phyloP scores from a whole-genome alignment of 2,888 invertebrate genomes.

The Synanthedon formicaeformis region DNA sequence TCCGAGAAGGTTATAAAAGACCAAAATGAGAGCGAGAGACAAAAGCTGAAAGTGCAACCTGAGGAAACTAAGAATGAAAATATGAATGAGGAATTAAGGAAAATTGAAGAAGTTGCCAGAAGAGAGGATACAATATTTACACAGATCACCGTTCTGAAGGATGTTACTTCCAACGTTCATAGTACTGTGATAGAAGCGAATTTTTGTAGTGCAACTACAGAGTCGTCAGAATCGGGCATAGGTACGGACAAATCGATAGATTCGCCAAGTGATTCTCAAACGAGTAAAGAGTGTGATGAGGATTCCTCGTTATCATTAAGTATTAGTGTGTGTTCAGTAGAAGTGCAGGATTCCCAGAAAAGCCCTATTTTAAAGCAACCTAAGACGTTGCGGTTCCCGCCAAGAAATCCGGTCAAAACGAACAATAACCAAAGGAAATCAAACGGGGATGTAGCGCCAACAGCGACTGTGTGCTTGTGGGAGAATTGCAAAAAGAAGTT shows the following conservation, averaged over 20 bases:
- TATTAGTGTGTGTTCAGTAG: constrained; percentile 52
- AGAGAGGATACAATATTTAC: constrained; percentile 59
- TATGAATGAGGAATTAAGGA: constrained; percentile 29
- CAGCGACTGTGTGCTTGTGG: constrained; percentile 80
- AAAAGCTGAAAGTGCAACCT: constrained; percentile 18
- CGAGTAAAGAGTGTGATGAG: constrained; percentile 62
- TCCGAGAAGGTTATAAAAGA: constrained; percentile 12
- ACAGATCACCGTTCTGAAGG: constrained; percentile 60
- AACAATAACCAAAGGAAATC: constrained; percentile 41
- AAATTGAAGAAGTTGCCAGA: constrained; percentile 48
- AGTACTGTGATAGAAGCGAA: constrained; percentile 57
- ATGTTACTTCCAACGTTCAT: constrained; percentile 57
- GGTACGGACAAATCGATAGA: constrained; percentile 63
- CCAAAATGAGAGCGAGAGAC: constrained; percentile 13
- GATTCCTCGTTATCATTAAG: constrained; percentile 58
- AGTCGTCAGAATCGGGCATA: constrained; percentile 58
- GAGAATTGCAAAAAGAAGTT: constrained; percentile 83
- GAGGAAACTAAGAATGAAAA: constrained; percentile 23
- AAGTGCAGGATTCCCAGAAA: constrained; percentile 60
- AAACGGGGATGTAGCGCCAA: constrained; percentile 57
- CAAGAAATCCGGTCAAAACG: constrained; percentile 51
- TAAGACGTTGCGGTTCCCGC: constrained; percentile 85
- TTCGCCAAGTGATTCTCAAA: constrained; percentile 59
- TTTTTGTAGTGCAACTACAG: constrained; percentile 49
- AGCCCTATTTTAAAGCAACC: constrained; percentile 85